Percentiles rank a stretch among this genome's conserved stretches.
Evolutionary conservation across 2,888 invertebrate genomes (phyloP).

Genomic region (Sympetrum striolatum): DNA sequence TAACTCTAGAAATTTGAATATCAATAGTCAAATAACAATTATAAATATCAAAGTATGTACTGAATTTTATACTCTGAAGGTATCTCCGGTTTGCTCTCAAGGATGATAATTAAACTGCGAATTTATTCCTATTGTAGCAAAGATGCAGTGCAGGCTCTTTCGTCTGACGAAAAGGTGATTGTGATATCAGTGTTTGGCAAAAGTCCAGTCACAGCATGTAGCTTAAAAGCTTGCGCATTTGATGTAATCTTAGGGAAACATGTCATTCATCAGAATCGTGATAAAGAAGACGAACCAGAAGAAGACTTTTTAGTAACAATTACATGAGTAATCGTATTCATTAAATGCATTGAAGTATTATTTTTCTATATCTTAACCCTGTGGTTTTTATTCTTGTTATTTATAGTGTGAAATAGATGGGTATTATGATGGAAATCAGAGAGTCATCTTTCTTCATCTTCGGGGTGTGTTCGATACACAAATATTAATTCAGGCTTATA

Average conservation of each 20-base stretch:
- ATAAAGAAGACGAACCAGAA: constrained; percentile 57
- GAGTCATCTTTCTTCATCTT: constrained; percentile 66
- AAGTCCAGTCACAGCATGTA: constrained; percentile 67
- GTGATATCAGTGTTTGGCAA: constrained; percentile 77
- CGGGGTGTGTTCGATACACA: constrained; percentile 65
- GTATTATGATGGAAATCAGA: constrained; percentile 64
- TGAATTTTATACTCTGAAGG: too few species aligned
- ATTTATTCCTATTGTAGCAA: neutral
- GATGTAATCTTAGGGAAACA: constrained; percentile 61
- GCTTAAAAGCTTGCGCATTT: constrained; percentile 70
- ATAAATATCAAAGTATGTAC: neutral
- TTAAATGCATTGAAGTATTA: too few species aligned
- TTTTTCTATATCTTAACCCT: neutral
- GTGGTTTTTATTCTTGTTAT: constrained; percentile 44
- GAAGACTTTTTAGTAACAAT: constrained; percentile 56
- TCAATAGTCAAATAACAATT: too few species aligned
- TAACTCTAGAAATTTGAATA: too few species aligned
- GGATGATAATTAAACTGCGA: neutral
- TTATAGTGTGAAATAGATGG: constrained; percentile 60
- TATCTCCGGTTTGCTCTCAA: neutral
- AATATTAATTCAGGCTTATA: constrained; percentile 61
- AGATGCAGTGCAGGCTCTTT: neutral
- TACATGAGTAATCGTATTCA: neutral
- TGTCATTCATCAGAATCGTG: constrained; percentile 51
- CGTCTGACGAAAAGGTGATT: constrained; percentile 64